Evolutionary conservation across 1,140 invertebrate genomes (phyloP), one percentile per base, ranked within the genome.

Genomic region (Pararge aegeria): DNA sequence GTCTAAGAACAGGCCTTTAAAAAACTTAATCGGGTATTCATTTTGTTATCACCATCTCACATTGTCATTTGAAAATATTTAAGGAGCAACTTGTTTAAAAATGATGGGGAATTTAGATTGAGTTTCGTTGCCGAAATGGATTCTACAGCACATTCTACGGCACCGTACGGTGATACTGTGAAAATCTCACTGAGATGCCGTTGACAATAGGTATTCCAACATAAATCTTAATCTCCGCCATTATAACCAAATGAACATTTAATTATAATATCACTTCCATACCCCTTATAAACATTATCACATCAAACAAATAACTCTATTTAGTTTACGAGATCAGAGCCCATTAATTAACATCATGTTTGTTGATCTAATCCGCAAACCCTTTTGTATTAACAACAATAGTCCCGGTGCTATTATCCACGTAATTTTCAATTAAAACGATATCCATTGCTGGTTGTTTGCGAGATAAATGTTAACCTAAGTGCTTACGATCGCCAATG

Each of bases 361-460:
- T 53, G 46, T 58, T 66, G 64, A 66, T 62, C 20, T 57, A 58
- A 66, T 61, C 51, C 52, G 49, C 48, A 30, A 58, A 38, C 58
- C 48, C 42, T 66, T 49, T 62, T 59, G 55, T 66, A 46, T 34
- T 16, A 52, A 18, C 44, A 58, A 55, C 52, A 57, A 55, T 61
- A 15, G 42, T 55, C 44, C 21, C 34, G 19, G 30, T 18, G 30
- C 15, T 63, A 20, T 20, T 18, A 20, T 12, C n/a, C 16, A 50
- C 19, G 54, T 49, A 34, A 57, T 64, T 64, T 49, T 48, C 30
- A 64, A 54, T 42, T 52, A 40, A 40, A 59, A 37, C 38, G 46
- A 20, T 37, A 55, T 64, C 27, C 62, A 52, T 50, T 52, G 29
- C 55, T 48, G 27, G 15, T 55, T 64, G 48, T 55, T 50, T 58